Evolutionary conservation across 2,797 vertebrate species (phyloP).

Genomic region (Ctenopoma multispine): DNA sequence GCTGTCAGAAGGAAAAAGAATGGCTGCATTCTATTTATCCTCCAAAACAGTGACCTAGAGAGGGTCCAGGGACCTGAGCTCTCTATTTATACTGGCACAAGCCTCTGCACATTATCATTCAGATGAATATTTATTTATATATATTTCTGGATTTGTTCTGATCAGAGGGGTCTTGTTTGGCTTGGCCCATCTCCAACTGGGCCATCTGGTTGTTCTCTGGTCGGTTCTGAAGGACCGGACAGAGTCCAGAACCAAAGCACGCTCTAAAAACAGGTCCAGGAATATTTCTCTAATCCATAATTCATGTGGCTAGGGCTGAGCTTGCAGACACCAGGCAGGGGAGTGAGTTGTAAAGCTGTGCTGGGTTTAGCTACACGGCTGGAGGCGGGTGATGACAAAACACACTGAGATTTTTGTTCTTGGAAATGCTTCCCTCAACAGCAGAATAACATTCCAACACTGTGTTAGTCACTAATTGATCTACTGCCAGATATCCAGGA

Average conservation of each 20-base stretch:
- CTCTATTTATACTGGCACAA: conserved; percentile 68
- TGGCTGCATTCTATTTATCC: conserved; percentile 46
- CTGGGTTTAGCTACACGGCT: conserved; percentile 45
- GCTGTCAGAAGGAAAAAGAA: conserved; percentile 25
- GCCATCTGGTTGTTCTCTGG: conserved; percentile 78
- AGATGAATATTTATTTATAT: conserved; percentile 77
- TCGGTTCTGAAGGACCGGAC: conserved; percentile 56
- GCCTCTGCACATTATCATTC: conserved; percentile 57
- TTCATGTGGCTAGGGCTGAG: conserved; percentile 49
- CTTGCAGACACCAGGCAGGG: conserved; percentile 35
- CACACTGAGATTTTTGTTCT: conserved; percentile 47
- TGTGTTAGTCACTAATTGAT: conserved; percentile 48
- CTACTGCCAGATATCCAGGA: conserved; percentile 47
- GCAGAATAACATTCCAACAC: conserved; percentile 35
- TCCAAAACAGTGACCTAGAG: conserved; percentile 35
- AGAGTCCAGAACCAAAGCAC: conserved; percentile 56
- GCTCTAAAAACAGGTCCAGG: conserved; percentile 54
- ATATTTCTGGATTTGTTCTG: conserved; percentile 70
- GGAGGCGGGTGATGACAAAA: conserved; percentile 68
- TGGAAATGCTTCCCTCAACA: conserved; percentile 46
- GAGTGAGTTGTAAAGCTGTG: conserved; percentile 62
- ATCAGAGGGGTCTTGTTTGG: conserved; percentile 65
- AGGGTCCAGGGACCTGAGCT: conserved; percentile 44
- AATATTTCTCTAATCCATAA: conserved; percentile 70
- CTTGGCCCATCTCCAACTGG: conserved; percentile 58